Evolutionary conservation across 1,140 invertebrate genomes (phyloP), one percentile per base, ranked within the genome.

Genomic region (Teleogryllus occipitalis): DNA sequence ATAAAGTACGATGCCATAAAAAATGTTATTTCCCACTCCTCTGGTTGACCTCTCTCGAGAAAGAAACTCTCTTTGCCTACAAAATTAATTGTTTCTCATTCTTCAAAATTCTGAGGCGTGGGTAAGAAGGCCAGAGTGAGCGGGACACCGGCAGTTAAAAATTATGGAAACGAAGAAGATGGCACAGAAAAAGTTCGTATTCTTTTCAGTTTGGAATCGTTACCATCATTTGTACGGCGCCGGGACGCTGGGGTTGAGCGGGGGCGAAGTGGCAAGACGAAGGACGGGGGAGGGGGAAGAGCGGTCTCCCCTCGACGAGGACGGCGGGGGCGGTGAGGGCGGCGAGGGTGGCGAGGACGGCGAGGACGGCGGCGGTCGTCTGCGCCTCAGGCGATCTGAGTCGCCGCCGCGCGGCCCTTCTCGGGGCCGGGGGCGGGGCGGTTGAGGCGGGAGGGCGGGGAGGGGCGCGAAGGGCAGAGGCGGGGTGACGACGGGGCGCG

Each of bases 51-150:
- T 75, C 74, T 75, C n/a, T 22, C 1, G 21, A 14, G 21, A 75
- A 75, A 75, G 74, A 75, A 75, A 75, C 74, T 12, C 74, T 12
- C 21, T 75, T 75, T 75, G 74, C 3, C 74, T 27, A 21, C n/a
- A 21, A 75, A 75, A 75, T 75, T 75, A 75, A 75, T 75, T 47
- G 74, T 75, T 21, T 21, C 46, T 47, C 74, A 75, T 75, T 75
- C 74, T 75, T 75, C 46, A 75, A 27, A 75, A 27, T 75, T 75
- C 74, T 21, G n/a, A 14, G n/a, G 74, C 21, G 21, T 22, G 74
- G 39, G 49, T 54, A 15, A 54, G 49, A 65, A 65, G 54, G 54
- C 54, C 10, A 7, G 18, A 65, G 54, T 65, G 54, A 65, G 54
- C 18, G 54, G 54, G 54, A 65, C 54, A 65, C 54, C 54, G 54